phyloP scores from a whole-genome alignment of 2,113 vertebrate genomes.

The Albula goreensis region DNA sequence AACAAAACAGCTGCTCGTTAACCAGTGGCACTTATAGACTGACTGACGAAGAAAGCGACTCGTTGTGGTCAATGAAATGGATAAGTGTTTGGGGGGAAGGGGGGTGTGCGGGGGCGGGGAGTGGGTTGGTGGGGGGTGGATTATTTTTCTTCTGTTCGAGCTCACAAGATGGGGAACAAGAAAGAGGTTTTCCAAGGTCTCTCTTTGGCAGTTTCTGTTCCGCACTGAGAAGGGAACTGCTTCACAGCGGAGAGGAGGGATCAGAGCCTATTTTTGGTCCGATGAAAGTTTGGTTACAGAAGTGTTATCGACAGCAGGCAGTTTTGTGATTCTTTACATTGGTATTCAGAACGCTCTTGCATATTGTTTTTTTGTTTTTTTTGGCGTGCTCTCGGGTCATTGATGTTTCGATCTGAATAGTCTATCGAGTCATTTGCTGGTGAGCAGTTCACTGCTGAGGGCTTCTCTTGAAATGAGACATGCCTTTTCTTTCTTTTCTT shows the following conservation, averaged over 20 bases:
- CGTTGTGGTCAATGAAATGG: neutral
- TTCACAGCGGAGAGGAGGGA: neutral
- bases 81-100: neutral
- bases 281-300: neutral
- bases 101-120: too few species aligned
- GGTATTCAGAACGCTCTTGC: neutral
- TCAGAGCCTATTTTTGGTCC: neutral
- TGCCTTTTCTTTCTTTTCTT: neutral
- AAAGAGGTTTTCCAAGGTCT: neutral
- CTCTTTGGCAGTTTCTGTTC: slow-evolving; percentile 20
- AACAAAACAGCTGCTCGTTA: neutral
- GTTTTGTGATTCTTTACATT: neutral
- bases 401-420: neutral
- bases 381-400: neutral
- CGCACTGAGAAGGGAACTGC: slow-evolving; percentile 17
- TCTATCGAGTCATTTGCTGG: neutral
- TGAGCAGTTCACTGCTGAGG: neutral
- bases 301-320: neutral
- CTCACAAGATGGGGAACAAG: slow-evolving; percentile 11
- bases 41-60: neutral
- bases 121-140: too few species aligned
- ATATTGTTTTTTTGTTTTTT: neutral
- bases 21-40: neutral
- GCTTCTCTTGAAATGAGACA: neutral
- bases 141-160: neutral